A percentile compares a stretch with the other conserved stretches of the same genome.
phyloP scores from a whole-genome alignment of 2,113 vertebrate species.

The Oostethus manadensis region DNA sequence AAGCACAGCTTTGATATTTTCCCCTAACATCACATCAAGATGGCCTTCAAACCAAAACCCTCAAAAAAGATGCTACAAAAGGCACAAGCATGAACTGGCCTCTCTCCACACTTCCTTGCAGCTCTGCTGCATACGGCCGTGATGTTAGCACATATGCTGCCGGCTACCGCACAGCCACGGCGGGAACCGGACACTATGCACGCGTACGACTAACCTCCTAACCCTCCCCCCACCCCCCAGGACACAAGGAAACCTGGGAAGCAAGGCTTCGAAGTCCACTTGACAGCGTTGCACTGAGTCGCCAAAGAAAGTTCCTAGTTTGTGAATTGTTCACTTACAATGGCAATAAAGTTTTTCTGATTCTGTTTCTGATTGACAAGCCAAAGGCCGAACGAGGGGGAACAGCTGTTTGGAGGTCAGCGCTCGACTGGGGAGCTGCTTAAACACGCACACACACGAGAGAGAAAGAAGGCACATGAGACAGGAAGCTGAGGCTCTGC shows the following conservation, averaged over 20 bases:
- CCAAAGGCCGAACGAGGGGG: neutral
- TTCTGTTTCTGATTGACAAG: too few species aligned
- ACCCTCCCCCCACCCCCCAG: neutral
- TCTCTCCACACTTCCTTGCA: neutral
- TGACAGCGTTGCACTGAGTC: too few species aligned
- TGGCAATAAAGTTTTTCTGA: too few species aligned
- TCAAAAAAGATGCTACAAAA: neutral
- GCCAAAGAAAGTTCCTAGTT: too few species aligned
- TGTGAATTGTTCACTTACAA: too few species aligned
- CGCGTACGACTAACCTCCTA: neutral
- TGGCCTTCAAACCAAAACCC: neutral
- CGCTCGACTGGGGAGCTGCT: neutral
- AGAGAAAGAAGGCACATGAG: neutral
- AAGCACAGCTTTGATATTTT: neutral
- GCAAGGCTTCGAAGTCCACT: neutral
- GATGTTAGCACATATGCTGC: slow-evolving; percentile 26
- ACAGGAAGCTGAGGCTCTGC: neutral
- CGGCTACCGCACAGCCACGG: slow-evolving; percentile 19
- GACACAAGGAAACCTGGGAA: neutral
- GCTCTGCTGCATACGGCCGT: neutral
- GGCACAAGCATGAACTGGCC: neutral
- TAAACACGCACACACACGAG: neutral
- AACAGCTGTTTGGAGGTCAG: slow-evolving; percentile 28
- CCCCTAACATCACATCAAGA: neutral
- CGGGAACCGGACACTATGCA: slow-evolving; percentile 24